These are phyloP conservation scores for Melanostigma gelatinosum DNA, from an alignment of 2,113 vertebrate genomes.

Conservation along the genomic window DNA sequence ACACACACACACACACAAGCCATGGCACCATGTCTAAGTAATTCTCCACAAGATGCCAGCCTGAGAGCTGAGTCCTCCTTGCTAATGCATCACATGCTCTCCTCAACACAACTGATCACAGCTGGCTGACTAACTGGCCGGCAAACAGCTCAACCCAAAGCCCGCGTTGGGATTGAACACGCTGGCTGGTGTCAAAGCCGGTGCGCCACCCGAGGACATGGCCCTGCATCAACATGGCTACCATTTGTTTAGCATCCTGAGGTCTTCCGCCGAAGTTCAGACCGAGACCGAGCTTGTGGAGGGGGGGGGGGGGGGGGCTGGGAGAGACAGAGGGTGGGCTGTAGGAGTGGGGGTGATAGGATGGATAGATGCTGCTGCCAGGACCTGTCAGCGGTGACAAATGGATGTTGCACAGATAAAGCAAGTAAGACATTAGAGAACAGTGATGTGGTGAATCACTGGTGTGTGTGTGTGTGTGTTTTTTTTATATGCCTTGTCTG, in stretches of 20 bases:
- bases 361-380: slow-evolving; percentile 78
- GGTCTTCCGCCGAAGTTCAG: slow-evolving; percentile 45
- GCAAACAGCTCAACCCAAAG: slow-evolving; percentile 35
- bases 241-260: slow-evolving; percentile 23
- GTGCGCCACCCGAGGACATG: slow-evolving; percentile 24
- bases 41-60: slow-evolving; percentile 52
- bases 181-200: slow-evolving; percentile 15
- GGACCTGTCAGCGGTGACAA: slow-evolving; percentile 79
- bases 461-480: slow-evolving; percentile 45
- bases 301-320: slow-evolving; percentile 22
- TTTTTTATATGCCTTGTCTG: slow-evolving; percentile 22
- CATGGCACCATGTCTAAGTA: slow-evolving; percentile 45
- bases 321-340: slow-evolving; percentile 57
- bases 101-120: slow-evolving; percentile 13
- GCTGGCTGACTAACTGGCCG: slow-evolving; percentile 41
- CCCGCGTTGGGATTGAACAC: slow-evolving; percentile 41
- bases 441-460: slow-evolving; percentile 76
- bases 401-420: slow-evolving; percentile 80
- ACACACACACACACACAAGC: not conserved
- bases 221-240: slow-evolving; percentile 34
- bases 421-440: slow-evolving; percentile 82
- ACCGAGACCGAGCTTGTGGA: slow-evolving; percentile 2
- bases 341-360: slow-evolving; percentile 63
- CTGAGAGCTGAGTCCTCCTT: slow-evolving; percentile 47
- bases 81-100: slow-evolving; percentile 40